Percentiles rank a stretch among this genome's conserved stretches.
These are phyloP conservation scores for Holotrichia oblita DNA, from an alignment of 1,140 invertebrate genomes.

Conservation along the genomic window DNA sequence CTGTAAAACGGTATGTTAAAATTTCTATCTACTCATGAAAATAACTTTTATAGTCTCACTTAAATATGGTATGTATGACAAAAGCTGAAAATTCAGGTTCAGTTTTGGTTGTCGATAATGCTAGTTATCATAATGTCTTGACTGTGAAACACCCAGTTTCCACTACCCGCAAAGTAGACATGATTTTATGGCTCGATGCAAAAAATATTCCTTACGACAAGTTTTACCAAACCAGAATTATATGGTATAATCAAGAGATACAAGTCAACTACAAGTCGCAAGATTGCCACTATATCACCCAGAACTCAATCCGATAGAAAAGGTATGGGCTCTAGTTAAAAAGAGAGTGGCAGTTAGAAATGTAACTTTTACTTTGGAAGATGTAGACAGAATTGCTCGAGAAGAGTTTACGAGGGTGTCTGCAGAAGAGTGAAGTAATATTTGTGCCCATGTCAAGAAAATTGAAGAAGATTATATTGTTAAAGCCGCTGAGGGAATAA, in stretches of 20 bases:
- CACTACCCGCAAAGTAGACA: constrained; percentile 53
- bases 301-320: constrained; percentile 59
- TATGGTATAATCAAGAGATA: too few relatives aligned
- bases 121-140: constrained; percentile 42
- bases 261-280: constrained; percentile 43
- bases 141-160: constrained; percentile 49
- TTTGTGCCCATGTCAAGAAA: constrained; percentile 16
- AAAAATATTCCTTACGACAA: constrained; percentile 42
- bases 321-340: constrained; percentile 57
- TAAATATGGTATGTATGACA: too few relatives aligned
- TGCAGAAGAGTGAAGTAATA: neutral
- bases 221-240: constrained; percentile 38
- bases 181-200: constrained; percentile 50
- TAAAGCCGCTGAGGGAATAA: too few relatives aligned
- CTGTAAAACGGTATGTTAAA: too few relatives aligned
- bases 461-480: constrained; percentile 23
- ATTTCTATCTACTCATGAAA: too few relatives aligned
- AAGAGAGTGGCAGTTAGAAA: constrained; percentile 51
- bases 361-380: constrained; percentile 45
- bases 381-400: constrained; percentile 28
- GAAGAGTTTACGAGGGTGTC: constrained; percentile 3
- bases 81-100: too few relatives aligned
- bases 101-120: neutral
- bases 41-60: too few relatives aligned
- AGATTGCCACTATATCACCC: constrained; percentile 34